These are phyloP conservation scores for Saimiri boliviensis DNA, from an alignment of 2,113 vertebrate genomes.

Conservation along the genomic window DNA sequence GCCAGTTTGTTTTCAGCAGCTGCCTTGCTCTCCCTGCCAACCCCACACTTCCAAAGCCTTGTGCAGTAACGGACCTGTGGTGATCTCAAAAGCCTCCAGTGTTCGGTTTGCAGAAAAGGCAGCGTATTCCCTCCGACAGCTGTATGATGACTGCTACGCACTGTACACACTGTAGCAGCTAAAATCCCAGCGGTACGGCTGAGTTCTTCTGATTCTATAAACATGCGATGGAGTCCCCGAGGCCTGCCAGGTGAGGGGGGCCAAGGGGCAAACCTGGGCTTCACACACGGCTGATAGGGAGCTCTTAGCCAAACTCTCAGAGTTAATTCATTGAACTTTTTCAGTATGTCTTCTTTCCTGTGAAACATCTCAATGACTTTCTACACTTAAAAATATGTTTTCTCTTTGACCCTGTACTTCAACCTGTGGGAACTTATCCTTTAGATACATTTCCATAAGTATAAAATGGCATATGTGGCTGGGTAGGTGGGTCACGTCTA, in stretches of 20 bases:
- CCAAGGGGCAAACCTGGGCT: neutral
- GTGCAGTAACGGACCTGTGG: neutral
- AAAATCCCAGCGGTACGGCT: neutral
- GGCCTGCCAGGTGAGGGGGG: neutral
- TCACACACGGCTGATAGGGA: neutral
- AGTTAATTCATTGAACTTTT: neutral
- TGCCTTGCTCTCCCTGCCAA: neutral
- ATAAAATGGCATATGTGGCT: neutral
- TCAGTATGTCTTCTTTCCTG: neutral
- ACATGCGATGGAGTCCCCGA: neutral
- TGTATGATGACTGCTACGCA: neutral
- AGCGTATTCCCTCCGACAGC: neutral
- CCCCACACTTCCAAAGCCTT: neutral
- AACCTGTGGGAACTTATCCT: neutral
- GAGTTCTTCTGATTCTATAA: neutral
- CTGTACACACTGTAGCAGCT: neutral
- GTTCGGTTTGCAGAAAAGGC: neutral
- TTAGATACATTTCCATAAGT: neutral
- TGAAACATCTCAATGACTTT: neutral
- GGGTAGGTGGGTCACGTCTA: too few relatives aligned
- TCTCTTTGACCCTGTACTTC: neutral
- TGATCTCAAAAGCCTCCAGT: neutral
- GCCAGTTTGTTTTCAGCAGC: neutral
- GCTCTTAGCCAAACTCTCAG: neutral
- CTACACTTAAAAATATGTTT: neutral